Evolutionary conservation across 2,888 invertebrate genomes (phyloP).

Genomic region (Eubasilissa splendida): DNA sequence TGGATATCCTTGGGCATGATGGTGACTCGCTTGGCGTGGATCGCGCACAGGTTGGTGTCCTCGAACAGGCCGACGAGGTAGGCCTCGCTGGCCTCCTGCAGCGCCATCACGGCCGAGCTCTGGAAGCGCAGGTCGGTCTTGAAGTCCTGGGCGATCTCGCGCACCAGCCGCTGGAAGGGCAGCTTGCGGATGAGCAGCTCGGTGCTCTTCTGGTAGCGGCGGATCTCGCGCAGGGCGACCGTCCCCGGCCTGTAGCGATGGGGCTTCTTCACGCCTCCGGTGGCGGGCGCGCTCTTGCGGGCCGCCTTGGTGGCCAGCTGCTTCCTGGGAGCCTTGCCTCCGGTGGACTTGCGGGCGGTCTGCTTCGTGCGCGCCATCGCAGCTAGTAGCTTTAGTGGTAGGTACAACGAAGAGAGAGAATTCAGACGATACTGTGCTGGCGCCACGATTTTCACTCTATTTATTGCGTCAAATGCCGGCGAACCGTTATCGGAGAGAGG

Average conservation of each 20-base stretch:
- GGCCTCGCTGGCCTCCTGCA: slow-evolving; percentile 91
- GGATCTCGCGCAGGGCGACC: slow-evolving; percentile 96
- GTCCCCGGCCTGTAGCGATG: slow-evolving; percentile 98
- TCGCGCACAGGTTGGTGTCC: slow-evolving; percentile 98
- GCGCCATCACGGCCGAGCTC: slow-evolving; percentile 57
- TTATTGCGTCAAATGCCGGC: no score
- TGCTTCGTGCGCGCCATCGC: slow-evolving; percentile 97
- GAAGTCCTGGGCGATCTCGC: slow-evolving; percentile 98
- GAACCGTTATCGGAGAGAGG: no score
- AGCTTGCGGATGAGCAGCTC: slow-evolving; percentile 95
- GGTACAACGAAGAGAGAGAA: no score
- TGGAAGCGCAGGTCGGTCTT: slow-evolving; percentile 95
- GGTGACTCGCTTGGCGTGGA: slow-evolving; percentile 97
- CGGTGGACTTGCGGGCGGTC: slow-evolving; percentile 96
- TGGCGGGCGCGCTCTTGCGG: slow-evolving; percentile 94
- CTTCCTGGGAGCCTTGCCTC: slow-evolving; percentile 97
- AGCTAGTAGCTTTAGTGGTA: no score
- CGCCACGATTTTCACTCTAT: no score
- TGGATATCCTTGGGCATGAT: slow-evolving; percentile 99
- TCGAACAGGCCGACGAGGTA: slow-evolving; percentile 96
- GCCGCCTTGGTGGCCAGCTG: slow-evolving; percentile 95
- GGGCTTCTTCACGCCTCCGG: slow-evolving; percentile 96
- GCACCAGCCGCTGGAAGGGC: slow-evolving; percentile 95
- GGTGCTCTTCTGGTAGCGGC: slow-evolving; percentile 96
- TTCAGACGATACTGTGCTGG: no score